Base-by-base conservation (phyloP, 2,113 vertebrate species). In the Rhagologus leucostigma region DNA sequence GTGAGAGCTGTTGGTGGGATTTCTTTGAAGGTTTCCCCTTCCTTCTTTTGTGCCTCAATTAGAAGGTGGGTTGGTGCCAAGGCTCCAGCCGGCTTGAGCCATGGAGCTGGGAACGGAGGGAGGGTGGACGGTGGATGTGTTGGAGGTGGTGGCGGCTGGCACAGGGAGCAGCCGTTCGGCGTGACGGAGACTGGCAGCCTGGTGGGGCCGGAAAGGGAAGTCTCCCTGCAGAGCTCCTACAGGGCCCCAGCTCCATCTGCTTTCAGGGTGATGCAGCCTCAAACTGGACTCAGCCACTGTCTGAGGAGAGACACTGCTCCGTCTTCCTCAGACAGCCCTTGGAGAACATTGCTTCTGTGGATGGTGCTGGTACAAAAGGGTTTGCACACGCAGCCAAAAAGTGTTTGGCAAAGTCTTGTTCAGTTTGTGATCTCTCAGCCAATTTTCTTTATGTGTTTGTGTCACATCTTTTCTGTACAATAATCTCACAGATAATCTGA, bases 21-120 rank as follows among this genome's bases (percentile, higher is more conserved):
- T 85, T 91, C 50, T 83, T 70, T 52, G 33, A 50, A 87, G 39
- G 37, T 71, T 92, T 84, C 15, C 56, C 24, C 15, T 93, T 93
- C 41, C 32, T 75, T 81, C 39, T 75, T 60, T 75, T 59, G 26
- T 33, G 65, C 52, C 50, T 91, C 87, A 82, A 79, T 89, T 60
- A 49, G 60, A 86, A 65, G 44, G 49, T 70, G 44, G 76, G 50
- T 42, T 74, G 1, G 11, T 89, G 89, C 79, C 86, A 89, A 92
- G 83, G 62, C 42, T 42, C 3, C 46, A 63, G 60, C 35, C 84
- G 82, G 67, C 67, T 53, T 1, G 22, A 62, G 53, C 89, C 70
- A 19, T 10, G 8, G 67, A 3, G 3, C 50, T 55, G 7, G 29
- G 71, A 47, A 35, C 10, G 60, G 59, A 59, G 85, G 59, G 70